phyloP scores from a whole-genome alignment of 2,113 vertebrate species.

The Carassius auratus region DNA sequence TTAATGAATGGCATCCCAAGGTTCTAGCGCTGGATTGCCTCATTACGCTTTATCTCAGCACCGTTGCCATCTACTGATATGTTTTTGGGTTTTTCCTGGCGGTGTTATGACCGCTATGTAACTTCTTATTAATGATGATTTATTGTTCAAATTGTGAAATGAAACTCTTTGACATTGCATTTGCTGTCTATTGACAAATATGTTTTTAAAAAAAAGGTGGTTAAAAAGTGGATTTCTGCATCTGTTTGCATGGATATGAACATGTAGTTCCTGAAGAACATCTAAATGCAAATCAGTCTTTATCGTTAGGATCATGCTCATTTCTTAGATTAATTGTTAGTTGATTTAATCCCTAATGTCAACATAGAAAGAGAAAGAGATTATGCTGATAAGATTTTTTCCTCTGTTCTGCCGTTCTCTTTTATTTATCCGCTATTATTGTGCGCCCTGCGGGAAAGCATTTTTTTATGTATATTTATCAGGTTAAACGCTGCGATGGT shows the following conservation, averaged over 20 bases:
- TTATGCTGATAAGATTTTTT: constrained; percentile 30
- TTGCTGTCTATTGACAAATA: not conserved
- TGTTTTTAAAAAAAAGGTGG: not conserved
- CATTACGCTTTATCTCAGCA: not conserved
- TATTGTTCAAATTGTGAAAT: constrained; percentile 1
- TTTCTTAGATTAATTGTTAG: not conserved
- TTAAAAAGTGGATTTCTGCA: not conserved
- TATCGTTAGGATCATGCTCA: not conserved
- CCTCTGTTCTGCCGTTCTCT: not conserved
- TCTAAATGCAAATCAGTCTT: not conserved
- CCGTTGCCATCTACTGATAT: not conserved
- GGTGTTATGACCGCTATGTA: too few relatives aligned
- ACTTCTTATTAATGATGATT: not conserved
- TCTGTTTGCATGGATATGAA: not conserved
- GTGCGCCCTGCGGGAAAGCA: constrained; percentile 23
- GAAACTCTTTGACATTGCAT: not conserved
- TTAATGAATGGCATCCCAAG: constrained; percentile 24
- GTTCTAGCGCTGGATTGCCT: constrained; percentile 6
- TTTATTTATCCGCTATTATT: constrained; percentile 22
- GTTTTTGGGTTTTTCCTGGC: not conserved
- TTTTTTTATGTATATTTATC: constrained; percentile 53
- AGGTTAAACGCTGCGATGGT: constrained; percentile 30
- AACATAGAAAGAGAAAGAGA: constrained; percentile 17
- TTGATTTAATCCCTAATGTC: not conserved
- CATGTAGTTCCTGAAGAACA: not conserved